phyloP scores from a whole-genome alignment of 2,888 invertebrate genomes.

The Drepanosiphum platanoidis region DNA sequence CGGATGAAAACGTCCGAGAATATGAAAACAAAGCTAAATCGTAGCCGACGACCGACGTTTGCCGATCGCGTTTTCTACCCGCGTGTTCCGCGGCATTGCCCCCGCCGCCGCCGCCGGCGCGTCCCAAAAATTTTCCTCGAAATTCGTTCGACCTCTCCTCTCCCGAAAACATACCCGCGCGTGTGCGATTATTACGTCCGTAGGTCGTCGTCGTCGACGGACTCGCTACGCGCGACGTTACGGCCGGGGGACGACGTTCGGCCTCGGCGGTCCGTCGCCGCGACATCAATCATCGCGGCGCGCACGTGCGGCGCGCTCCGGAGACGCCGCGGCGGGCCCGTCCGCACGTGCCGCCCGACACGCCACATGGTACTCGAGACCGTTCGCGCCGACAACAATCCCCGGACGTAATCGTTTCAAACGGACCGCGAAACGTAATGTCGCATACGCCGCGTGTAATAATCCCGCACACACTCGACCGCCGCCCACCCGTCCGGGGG shows the following conservation, averaged over 20 bases:
- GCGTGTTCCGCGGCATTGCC: too few species aligned
- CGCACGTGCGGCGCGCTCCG: not conserved
- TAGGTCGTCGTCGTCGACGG: too few species aligned
- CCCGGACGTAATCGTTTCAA: constrained; percentile 43
- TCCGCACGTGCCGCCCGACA: constrained; percentile 31
- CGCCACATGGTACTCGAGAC: constrained; percentile 30
- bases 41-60: too few species aligned
- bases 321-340: not conserved
- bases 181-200: too few species aligned
- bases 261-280: not conserved
- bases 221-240: too few species aligned
- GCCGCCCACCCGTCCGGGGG: not conserved
- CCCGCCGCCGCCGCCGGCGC: too few species aligned
- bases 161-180: too few species aligned
- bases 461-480: not conserved
- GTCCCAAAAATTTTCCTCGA: too few species aligned
- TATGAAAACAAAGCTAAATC: too few species aligned
- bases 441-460: not conserved
- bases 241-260: not conserved
- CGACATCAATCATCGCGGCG: constrained; percentile 49
- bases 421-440: not conserved
- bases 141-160: too few species aligned
- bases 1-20: too few species aligned
- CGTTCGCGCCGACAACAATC: constrained; percentile 3
- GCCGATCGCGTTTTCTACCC: too few species aligned